phyloP scores from a whole-genome alignment of 2,797 vertebrate genomes.

The Caiman crocodilus region DNA sequence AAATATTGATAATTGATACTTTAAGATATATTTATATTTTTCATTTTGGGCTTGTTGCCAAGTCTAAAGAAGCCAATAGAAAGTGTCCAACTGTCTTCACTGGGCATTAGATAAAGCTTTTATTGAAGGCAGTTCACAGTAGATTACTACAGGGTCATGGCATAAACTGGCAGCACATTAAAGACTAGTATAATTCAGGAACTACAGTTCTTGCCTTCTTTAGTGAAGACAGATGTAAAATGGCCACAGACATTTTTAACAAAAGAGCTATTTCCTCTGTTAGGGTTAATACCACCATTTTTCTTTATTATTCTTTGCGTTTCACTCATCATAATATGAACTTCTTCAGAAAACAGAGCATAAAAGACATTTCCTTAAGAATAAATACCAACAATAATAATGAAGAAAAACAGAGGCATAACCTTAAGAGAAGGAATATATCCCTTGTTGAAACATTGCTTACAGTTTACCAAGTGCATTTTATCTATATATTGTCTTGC shows the following conservation, averaged over 20 bases:
- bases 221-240: neutral
- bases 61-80: neutral
- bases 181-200: neutral
- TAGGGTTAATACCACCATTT: slow-evolving; percentile 8
- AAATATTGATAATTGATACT: neutral
- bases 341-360: slow-evolving; percentile 48
- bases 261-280: slow-evolving; percentile 28
- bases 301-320: slow-evolving; percentile 43
- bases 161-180: accelerated
- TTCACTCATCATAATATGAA: slow-evolving; percentile 48
- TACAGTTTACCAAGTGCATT: neutral
- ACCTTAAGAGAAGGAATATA: slow-evolving; percentile 26
- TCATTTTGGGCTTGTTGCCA: neutral
- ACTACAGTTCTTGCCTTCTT: neutral
- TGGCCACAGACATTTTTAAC: slow-evolving; percentile 9
- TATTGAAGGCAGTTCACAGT: accelerated
- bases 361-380: slow-evolving; percentile 22
- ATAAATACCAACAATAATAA: slow-evolving; percentile 41
- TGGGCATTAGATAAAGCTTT: neutral
- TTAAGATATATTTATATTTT: neutral
- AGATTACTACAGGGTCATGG: accelerated
- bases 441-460: neutral
- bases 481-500: slow-evolving; percentile 1
- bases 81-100: neutral
- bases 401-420: neutral